A percentile compares a stretch with the other conserved stretches of the same genome.
Conservation (phyloP, 2,797 vertebrate genomes). For the Acipenser oxyrinchus region DNA sequence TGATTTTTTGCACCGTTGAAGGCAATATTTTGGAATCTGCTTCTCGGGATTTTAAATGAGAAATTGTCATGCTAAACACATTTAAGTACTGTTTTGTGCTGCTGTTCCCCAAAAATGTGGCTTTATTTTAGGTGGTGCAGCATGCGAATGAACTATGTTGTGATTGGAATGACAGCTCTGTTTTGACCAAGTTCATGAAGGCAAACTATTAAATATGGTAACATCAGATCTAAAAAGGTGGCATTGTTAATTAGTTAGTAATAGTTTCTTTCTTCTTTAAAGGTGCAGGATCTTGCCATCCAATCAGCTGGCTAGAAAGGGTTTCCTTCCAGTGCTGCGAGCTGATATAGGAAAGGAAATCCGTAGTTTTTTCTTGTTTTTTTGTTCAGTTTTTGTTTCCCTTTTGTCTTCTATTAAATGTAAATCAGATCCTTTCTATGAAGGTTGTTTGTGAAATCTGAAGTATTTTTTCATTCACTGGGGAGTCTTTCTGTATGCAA, state of each 20-base stretch:
- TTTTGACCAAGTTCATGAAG: too few species aligned
- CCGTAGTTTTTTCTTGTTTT: conserved; percentile 69
- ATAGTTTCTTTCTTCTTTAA: conserved; percentile 7
- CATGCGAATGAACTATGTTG: too few species aligned
- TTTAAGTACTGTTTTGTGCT: too few species aligned
- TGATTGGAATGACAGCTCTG: too few species aligned
- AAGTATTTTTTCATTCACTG: conserved; percentile 2
- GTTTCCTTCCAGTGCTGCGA: conserved; percentile 68
- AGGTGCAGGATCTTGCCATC: conserved; percentile 6
- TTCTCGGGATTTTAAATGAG: too few species aligned
- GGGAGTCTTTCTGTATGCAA: conserved; percentile 7
- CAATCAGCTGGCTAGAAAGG: conserved; percentile 48
- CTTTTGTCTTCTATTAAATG: conserved; percentile 29
- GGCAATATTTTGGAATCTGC: too few species aligned
- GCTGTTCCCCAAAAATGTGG: too few species aligned
- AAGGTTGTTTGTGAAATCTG: neutral
- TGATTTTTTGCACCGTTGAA: too few species aligned
- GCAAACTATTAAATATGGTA: too few species aligned
- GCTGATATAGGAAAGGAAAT: conserved; percentile 70
- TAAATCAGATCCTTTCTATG: conserved; percentile 26
- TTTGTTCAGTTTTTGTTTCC: conserved; percentile 11
- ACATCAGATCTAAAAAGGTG: too few species aligned
- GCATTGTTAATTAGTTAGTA: conserved; percentile 28
- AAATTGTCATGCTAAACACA: too few species aligned
- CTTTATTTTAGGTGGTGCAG: too few species aligned